phyloP scores from a whole-genome alignment of 2,113 vertebrate genomes.

The Hyaena hyaena region DNA sequence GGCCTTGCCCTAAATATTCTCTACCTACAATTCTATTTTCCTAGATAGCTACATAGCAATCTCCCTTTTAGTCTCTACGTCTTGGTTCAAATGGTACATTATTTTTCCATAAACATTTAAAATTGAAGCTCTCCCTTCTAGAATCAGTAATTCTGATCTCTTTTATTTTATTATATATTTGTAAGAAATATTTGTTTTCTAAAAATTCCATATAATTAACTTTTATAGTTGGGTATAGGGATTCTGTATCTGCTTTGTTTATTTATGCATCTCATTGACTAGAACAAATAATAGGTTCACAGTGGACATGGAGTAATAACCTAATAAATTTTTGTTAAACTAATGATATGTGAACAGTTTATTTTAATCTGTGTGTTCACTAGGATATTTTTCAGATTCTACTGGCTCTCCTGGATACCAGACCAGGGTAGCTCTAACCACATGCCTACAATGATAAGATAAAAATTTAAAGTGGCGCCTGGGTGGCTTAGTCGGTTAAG shows the following conservation, averaged over 20 bases:
- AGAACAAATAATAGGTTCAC: not conserved
- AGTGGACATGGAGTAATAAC: not conserved
- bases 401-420: not conserved
- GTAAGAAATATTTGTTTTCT: not conserved
- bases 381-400: not conserved
- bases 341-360: not conserved
- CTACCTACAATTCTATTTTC: not conserved
- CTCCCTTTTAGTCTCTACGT: not conserved
- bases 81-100: not conserved
- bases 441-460: not conserved
- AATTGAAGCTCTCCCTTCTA: not conserved
- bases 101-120: not conserved
- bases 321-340: not conserved
- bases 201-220: not conserved
- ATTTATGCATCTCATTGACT: not conserved
- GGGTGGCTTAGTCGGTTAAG: too few relatives aligned
- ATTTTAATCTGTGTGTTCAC: not conserved
- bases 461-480: too few relatives aligned
- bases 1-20: not conserved
- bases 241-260: not conserved
- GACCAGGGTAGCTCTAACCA: not conserved
- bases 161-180: not conserved
- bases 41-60: not conserved
- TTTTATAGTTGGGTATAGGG: not conserved
- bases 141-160: not conserved